Evolutionary conservation across 1,140 invertebrate genomes (phyloP).

Genomic region (Ridgeia piscesae): DNA sequence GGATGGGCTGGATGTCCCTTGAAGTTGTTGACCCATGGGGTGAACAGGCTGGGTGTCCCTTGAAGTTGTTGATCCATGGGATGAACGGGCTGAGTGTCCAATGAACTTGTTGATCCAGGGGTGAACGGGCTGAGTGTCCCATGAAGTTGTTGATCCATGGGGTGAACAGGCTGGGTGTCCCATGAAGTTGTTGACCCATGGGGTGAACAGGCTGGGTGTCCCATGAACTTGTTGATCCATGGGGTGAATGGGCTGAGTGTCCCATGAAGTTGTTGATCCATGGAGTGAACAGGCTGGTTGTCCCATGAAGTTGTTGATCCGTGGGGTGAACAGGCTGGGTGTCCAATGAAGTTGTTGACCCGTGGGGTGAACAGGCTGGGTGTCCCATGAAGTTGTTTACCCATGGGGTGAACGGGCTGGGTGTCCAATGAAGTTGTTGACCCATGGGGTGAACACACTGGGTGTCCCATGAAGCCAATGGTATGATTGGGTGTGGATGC

Average conservation of each 20-base stretch:
- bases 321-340: background rate
- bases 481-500: background rate
- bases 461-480: background rate
- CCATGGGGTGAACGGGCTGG: background rate
- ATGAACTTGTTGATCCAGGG: background rate
- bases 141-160: background rate
- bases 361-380: background rate
- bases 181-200: background rate
- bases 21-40: background rate
- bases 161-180: background rate
- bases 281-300: background rate
- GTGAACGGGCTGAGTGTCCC: background rate
- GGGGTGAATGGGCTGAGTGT: background rate
- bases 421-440: background rate
- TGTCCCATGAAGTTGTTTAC: background rate
- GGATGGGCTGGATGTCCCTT: background rate
- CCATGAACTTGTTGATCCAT: background rate
- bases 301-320: background rate
- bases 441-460: background rate
- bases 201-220: background rate
- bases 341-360: background rate
- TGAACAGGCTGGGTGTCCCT: background rate
- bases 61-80: background rate
- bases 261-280: background rate
- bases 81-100: background rate